A percentile compares a stretch with the other conserved stretches of the same genome.
phyloP scores from a whole-genome alignment of 2,113 vertebrate genomes.

The Thymallus thymallus region DNA sequence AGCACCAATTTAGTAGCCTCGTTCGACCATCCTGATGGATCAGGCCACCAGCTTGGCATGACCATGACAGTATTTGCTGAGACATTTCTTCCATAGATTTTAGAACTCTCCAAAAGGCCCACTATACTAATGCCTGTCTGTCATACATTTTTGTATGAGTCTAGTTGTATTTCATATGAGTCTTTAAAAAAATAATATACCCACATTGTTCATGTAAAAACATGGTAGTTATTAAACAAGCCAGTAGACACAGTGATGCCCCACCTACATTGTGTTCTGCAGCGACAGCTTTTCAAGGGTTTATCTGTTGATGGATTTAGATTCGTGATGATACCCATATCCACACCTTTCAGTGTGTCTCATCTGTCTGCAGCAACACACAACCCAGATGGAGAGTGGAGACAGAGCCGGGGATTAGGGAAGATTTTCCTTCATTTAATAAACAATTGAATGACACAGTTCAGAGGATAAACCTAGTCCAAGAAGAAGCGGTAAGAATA shows the following conservation, averaged over 20 bases:
- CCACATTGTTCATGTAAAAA: no score
- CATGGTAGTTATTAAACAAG: neutral
- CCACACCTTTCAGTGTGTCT: slow-evolving; percentile 49
- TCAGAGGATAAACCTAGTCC: slow-evolving; percentile 69
- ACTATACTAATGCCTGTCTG: neutral
- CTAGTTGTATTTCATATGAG: no score
- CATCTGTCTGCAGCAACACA: slow-evolving; percentile 19
- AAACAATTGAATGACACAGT: slow-evolving; percentile 70
- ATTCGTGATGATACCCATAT: slow-evolving; percentile 44
- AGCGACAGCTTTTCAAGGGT: slow-evolving; percentile 24
- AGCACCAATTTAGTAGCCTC: no score
- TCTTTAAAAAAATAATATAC: no score
- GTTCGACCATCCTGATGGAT: neutral
- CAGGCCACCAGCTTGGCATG: neutral
- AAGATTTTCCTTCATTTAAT: slow-evolving; percentile 76
- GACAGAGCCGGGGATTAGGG: slow-evolving; percentile 64
- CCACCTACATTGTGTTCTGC: slow-evolving; percentile 12
- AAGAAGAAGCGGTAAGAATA: slow-evolving; percentile 51
- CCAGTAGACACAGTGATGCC: no score
- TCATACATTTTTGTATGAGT: no score
- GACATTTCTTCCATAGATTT: slow-evolving; percentile 19
- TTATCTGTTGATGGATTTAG: slow-evolving; percentile 46
- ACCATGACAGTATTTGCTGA: slow-evolving; percentile 8
- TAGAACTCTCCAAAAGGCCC: neutral
- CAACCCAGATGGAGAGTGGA: slow-evolving; percentile 63